Conservation (phyloP, 2,888 invertebrate genomes). For the Acutogordius australiensis region DNA sequence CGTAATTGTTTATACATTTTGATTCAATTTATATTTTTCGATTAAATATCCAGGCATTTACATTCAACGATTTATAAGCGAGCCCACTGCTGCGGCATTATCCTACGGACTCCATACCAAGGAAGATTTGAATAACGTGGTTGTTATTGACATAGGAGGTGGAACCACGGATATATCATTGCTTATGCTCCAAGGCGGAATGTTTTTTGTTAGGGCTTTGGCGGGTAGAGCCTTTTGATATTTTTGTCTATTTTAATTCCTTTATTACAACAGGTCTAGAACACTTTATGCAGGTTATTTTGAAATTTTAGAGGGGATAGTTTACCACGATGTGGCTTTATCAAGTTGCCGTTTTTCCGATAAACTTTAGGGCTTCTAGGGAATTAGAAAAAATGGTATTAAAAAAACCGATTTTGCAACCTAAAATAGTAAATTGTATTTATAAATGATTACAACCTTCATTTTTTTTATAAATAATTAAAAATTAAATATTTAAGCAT, state of each 20-base stretch:
- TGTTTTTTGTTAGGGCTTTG: constrained; percentile 28
- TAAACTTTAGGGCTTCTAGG: no score
- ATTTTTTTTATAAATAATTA: no score
- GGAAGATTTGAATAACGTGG: constrained; percentile 24
- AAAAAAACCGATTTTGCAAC: no score
- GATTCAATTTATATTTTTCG: neutral
- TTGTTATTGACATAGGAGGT: constrained; percentile 28
- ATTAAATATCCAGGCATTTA: constrained; percentile 22
- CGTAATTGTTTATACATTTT: no score
- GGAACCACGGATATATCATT: constrained; percentile 27
- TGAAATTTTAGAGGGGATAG: neutral
- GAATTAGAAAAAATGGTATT: no score
- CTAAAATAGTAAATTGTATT: no score
- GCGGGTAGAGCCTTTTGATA: constrained; percentile 19
- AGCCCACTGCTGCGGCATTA: constrained; percentile 29
- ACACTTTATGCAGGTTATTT: constrained; percentile 7
- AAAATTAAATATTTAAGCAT: no score
- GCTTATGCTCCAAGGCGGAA: constrained; percentile 27
- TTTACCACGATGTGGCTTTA: no score
- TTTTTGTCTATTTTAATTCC: constrained; percentile 13
- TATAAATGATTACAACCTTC: no score
- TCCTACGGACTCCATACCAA: constrained; percentile 29
- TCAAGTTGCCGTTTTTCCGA: no score
- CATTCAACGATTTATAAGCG: constrained; percentile 26
- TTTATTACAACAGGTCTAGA: neutral